Evolutionary conservation across 2,888 invertebrate species (phyloP).

Genomic region (Siphlonurus alternatus): DNA sequence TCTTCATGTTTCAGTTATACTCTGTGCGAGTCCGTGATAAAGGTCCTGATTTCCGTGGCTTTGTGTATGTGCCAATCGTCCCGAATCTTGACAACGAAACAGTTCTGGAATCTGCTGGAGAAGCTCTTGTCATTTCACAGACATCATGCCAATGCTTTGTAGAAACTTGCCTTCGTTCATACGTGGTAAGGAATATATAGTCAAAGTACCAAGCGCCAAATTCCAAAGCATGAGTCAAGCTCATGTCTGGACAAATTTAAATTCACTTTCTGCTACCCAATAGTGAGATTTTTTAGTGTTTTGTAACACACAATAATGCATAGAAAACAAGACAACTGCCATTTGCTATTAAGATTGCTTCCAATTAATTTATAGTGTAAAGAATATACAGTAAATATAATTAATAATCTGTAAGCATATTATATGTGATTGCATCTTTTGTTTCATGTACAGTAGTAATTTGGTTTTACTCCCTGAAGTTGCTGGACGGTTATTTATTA

Average conservation of each 20-base stretch:
- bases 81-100: slow-evolving; percentile 20
- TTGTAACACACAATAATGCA: no score
- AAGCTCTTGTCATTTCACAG: slow-evolving; percentile 25
- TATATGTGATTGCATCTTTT: neutral
- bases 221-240: no score
- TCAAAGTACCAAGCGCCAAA: no score
- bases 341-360: no score
- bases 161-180: slow-evolving; percentile 34
- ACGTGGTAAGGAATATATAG: slow-evolving; percentile 7
- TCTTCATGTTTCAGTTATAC: slow-evolving; percentile 31
- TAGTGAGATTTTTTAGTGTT: no score
- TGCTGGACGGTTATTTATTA: no score
- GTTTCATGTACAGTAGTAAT: neutral
- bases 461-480: no score
- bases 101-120: slow-evolving; percentile 17
- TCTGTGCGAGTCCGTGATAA: slow-evolving; percentile 51
- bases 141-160: slow-evolving; percentile 36
- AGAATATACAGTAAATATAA: neutral
- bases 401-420: neutral
- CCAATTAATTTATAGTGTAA: no score
- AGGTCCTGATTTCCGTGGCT: slow-evolving; percentile 52
- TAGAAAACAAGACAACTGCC: no score
- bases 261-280: no score
- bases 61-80: slow-evolving; percentile 41
- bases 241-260: no score